These are phyloP conservation scores for Imbricaverruca yamaguchii DNA, from an alignment of 2,888 invertebrate species.

Conservation along the genomic window DNA sequence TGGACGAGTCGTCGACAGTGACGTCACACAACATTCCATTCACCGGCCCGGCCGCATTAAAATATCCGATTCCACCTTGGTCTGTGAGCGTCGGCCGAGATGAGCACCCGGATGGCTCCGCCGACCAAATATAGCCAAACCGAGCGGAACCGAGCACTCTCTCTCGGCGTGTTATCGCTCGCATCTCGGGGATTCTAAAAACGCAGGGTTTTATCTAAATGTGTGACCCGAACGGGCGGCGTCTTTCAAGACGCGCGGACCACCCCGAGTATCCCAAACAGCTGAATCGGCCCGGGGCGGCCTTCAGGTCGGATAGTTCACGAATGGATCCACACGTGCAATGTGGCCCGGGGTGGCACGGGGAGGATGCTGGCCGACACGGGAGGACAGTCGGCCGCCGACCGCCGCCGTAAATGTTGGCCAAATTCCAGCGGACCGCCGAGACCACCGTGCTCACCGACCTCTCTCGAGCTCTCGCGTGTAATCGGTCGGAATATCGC, in stretches of 20 bases:
- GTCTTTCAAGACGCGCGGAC: neutral
- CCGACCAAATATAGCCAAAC: neutral
- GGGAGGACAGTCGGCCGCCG: neutral
- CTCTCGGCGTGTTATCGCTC: neutral
- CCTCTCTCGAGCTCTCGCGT: neutral
- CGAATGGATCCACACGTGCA: neutral
- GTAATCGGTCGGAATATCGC: too few species aligned
- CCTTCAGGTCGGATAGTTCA: neutral
- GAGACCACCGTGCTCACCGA: neutral
- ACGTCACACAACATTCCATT: too few species aligned
- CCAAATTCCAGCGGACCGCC: neutral
- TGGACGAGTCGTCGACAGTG: too few species aligned
- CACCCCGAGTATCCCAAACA: neutral
- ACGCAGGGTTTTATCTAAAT: conserved; percentile 3
- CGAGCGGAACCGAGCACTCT: neutral
- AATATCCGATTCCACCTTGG: too few species aligned
- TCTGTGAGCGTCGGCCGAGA: neutral
- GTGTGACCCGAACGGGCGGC: neutral
- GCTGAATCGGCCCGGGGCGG: neutral
- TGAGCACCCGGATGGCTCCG: neutral
- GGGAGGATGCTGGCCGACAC: too few species aligned
- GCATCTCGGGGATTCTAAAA: neutral
- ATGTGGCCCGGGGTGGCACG: neutral
- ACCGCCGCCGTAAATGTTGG: neutral
- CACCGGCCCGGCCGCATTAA: too few species aligned